These are phyloP conservation scores for Geotrupes spiniger DNA, from an alignment of 2,888 invertebrate genomes.

Conservation along the genomic window DNA sequence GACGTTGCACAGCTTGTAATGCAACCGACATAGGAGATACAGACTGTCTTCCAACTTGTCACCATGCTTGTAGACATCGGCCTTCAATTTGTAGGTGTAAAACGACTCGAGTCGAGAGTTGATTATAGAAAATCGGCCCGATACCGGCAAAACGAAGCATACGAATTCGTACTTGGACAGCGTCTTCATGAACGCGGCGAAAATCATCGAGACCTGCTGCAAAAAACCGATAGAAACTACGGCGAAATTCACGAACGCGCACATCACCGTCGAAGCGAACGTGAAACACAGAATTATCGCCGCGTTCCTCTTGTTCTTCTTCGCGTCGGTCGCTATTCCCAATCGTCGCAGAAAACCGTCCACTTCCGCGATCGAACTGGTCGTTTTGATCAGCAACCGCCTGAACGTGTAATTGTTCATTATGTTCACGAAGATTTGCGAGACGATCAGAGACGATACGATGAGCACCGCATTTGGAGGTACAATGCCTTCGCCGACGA, in stretches of 20 bases:
- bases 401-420: neutral
- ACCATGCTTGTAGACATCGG: slow-evolving; percentile 13
- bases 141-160: slow-evolving; percentile 30
- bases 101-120: too few relatives aligned
- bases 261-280: too few relatives aligned
- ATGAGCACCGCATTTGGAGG: too few relatives aligned
- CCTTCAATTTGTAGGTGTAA: too few relatives aligned
- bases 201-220: slow-evolving; percentile 29
- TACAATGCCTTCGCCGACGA: too few relatives aligned
- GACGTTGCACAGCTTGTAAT: slow-evolving; percentile 36
- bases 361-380: neutral
- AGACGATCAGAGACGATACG: too few relatives aligned
- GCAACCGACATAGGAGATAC: slow-evolving; percentile 33
- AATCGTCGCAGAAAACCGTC: neutral
- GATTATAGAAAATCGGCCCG: slow-evolving; percentile 31
- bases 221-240: slow-evolving; percentile 26
- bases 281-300: too few relatives aligned
- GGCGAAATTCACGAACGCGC: neutral
- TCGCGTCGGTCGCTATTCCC: neutral
- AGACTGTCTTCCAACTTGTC: slow-evolving; percentile 27
- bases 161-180: slow-evolving; percentile 36
- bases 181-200: slow-evolving; percentile 33
- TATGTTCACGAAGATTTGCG: neutral
- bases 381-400: neutral
- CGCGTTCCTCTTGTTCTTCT: too few relatives aligned